A percentile compares a stretch with the other conserved stretches of the same genome.
phyloP scores from a whole-genome alignment of 1,140 invertebrate genomes.

The Ceratitis capitata region DNA sequence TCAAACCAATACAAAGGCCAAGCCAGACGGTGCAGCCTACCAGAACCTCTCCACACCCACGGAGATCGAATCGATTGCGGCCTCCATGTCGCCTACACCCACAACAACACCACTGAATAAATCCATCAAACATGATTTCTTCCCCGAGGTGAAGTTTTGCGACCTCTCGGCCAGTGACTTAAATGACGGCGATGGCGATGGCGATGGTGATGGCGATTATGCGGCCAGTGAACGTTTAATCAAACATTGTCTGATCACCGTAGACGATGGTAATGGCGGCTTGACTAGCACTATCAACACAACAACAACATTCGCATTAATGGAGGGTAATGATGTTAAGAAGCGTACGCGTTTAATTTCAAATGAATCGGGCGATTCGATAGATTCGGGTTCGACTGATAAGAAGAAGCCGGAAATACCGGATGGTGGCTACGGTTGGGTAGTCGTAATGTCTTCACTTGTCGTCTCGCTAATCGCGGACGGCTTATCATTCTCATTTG shows the following conservation, averaged over 20 bases:
- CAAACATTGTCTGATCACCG: constrained; percentile 53
- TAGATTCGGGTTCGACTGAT: constrained; percentile 55
- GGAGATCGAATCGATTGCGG: not conserved
- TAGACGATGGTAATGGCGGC: constrained; percentile 46
- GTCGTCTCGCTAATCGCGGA: constrained; percentile 94
- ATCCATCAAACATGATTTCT: constrained; percentile 60
- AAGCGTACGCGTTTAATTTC: constrained; percentile 60
- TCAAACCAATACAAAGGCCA: constrained; percentile 39
- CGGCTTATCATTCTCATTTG: constrained; percentile 93
- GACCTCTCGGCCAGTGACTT: constrained; percentile 59
- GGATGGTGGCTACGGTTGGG: constrained; percentile 76
- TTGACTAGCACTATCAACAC: not conserved
- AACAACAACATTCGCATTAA: constrained; percentile 46
- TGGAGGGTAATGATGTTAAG: constrained; percentile 47
- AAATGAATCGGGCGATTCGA: constrained; percentile 61
- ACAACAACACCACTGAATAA: constrained; percentile 58
- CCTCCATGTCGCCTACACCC: constrained; percentile 44
- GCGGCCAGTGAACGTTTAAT: constrained; percentile 47
- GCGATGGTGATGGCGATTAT: constrained; percentile 42
- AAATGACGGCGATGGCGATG: constrained; percentile 40
- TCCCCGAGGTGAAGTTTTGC: constrained; percentile 62
- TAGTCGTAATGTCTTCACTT: constrained; percentile 85
- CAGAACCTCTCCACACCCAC: constrained; percentile 45
- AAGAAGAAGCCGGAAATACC: constrained; percentile 63
- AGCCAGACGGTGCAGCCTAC: constrained; percentile 49